Conservation (phyloP, 2,888 invertebrate species). For the Pyrrhia umbra region DNA sequence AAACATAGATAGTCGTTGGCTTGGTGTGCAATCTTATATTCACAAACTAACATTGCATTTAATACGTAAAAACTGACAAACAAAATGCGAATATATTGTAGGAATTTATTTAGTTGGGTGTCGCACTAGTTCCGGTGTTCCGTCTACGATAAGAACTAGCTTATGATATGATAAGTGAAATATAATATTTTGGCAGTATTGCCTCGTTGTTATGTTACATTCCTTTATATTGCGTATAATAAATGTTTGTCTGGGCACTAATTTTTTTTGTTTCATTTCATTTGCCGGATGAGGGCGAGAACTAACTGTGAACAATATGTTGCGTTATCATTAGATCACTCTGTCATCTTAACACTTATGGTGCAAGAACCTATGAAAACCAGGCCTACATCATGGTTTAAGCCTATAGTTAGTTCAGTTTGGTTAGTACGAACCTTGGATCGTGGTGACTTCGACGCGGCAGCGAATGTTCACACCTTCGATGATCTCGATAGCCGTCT, state of each 20-base stretch:
- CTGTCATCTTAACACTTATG: too few relatives aligned
- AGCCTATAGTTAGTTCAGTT: too few relatives aligned
- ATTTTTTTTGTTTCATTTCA: constrained; percentile 15
- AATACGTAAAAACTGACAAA: constrained; percentile 5
- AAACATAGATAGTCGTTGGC: constrained; percentile 18
- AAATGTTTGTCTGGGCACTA: constrained; percentile 57
- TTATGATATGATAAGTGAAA: constrained; percentile 47
- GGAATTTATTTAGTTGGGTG: constrained; percentile 16
- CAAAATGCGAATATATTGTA: constrained; percentile 16
- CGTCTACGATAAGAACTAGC: constrained; percentile 42
- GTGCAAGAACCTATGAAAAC: too few relatives aligned
- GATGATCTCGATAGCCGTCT: too few relatives aligned
- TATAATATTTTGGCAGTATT: constrained; percentile 39
- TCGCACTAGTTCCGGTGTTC: constrained; percentile 36
- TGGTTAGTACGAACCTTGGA: too few relatives aligned
- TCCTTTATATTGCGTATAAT: constrained; percentile 63
- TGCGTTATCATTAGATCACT: too few relatives aligned
- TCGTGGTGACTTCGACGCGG: too few relatives aligned
- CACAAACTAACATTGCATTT: constrained; percentile 48
- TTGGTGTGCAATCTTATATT: constrained; percentile 21
- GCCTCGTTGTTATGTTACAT: constrained; percentile 61
- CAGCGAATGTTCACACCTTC: too few relatives aligned
- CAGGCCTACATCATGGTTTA: too few relatives aligned
- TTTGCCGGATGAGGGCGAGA: not conserved
- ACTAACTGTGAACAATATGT: too few relatives aligned